Base-by-base conservation (phyloP, 2,888 invertebrate genomes). In the Zygaena filipendulae region DNA sequence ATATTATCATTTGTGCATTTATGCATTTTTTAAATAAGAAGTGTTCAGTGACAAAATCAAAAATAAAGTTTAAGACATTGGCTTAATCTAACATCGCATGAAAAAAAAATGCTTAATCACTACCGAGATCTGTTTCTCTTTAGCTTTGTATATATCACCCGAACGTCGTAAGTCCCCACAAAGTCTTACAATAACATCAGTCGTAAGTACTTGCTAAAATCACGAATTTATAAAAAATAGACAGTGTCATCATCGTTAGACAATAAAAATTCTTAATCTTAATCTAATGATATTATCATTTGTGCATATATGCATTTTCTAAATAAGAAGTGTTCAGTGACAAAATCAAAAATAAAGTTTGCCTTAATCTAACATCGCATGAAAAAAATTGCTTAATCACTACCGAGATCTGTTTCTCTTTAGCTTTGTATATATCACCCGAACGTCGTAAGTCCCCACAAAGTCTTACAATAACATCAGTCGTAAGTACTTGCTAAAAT, bases 21-120 rank as follows among this genome's bases (percentile, higher is more conserved):
- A 9, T 19, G 9, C 9, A n/a, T 19, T 19, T 19, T 19, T n/a
- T 19, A 19, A 19, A 19, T 19, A 19, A 19, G 19, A 19, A 19
- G 19, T 19, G 9, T 19, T 19, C 19, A 4, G 9, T 19, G 9
- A 19, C 19, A 19, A 19, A 19, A n/a, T n/a, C n/a, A 3, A 19
- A 19, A 8, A 19, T n/a, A n/a, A 9, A 19, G 9, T 9, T 19
- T 19, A 19, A 9, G 19, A 19, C 19, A 19, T 19, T 19, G 19
- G 19, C 19, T 19, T 19, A 19, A 19, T 19, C 19, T 19, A 19
- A 19, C 19, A 19, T 19, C 19, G 19, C 9, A 19, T 19, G 19
- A n/a, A 19, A 19, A 19, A n/a, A 19, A 19, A 19, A n/a, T 19
- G 19, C 19, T 19, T 19, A 19, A 19, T 19, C 19, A 19, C 19